These are phyloP conservation scores for Akabosia matsudoensis DNA, from an alignment of 1,140 invertebrate genomes.

Conservation along the genomic window DNA sequence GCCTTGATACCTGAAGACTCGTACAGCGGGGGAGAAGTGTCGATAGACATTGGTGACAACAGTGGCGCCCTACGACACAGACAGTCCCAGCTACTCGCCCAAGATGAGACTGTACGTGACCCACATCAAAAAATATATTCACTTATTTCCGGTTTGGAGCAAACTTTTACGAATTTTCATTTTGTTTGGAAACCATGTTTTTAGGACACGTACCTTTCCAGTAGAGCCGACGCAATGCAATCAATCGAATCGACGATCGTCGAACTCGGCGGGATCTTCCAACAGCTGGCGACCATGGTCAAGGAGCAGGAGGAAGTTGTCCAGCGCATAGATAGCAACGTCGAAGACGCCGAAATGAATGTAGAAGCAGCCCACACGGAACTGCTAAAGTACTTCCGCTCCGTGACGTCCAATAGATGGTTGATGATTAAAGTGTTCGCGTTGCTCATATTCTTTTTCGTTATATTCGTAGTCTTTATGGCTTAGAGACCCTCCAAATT, in stretches of 20 bases:
- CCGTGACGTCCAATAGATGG: constrained; percentile 95
- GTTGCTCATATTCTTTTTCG: constrained; percentile 97
- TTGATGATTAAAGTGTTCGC: constrained; percentile 99
- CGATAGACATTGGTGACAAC: constrained; percentile 65
- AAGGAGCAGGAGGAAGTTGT: constrained; percentile 99
- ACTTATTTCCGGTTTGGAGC: constrained; percentile 4
- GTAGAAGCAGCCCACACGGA: constrained; percentile 96
- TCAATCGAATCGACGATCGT: constrained; percentile 99
- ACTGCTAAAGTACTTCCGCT: constrained; percentile 97
- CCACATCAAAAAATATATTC: not conserved
- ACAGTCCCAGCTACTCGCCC: constrained; percentile 38
- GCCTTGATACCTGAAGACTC: constrained; percentile 60
- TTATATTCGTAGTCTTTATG: constrained; percentile 96
- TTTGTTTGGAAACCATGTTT: constrained; percentile 28
- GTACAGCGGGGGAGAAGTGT: constrained; percentile 57
- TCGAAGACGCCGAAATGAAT: constrained; percentile 92
- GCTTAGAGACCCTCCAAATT: constrained; percentile 57
- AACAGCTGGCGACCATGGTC: constrained; percentile 96
- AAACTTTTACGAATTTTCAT: not conserved
- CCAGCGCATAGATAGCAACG: constrained; percentile 74
- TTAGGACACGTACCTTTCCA: constrained; percentile 82
- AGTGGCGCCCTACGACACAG: constrained; percentile 32
- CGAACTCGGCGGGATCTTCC: constrained; percentile 97
- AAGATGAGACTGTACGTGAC: constrained; percentile 66
- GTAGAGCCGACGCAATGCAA: constrained; percentile 95